Conservation (phyloP, 2,797 vertebrate genomes). For the Alosa sapidissima region DNA sequence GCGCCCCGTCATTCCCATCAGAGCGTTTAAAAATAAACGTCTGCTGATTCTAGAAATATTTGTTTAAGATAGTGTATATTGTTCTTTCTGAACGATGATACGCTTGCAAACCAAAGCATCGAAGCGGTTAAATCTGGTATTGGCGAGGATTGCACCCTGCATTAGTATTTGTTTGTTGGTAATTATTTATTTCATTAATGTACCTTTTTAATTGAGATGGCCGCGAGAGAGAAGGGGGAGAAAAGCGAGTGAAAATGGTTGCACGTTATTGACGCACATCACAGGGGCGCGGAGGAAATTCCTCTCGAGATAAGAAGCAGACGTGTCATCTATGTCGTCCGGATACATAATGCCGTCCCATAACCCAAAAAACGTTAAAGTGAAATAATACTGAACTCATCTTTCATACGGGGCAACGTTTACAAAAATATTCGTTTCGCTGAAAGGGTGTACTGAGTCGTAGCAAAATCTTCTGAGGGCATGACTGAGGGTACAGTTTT, state of each 20-base stretch:
- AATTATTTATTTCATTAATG: slow-evolving; percentile 81
- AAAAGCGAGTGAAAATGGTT: slow-evolving; percentile 80
- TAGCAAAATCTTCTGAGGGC: background rate
- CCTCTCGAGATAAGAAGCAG: slow-evolving; percentile 74
- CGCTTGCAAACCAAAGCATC: slow-evolving; percentile 44
- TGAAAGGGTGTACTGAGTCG: background rate
- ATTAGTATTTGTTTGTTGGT: slow-evolving; percentile 68
- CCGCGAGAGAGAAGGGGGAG: slow-evolving; percentile 76
- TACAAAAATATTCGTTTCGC: background rate
- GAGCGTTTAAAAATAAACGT: slow-evolving; percentile 20
- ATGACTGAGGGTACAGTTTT: background rate
- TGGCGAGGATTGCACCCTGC: slow-evolving; percentile 35
- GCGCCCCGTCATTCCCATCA: slow-evolving; percentile 30
- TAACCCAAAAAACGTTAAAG: slow-evolving; percentile 52
- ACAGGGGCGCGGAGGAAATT: slow-evolving; percentile 74
- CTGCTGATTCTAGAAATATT: slow-evolving; percentile 3
- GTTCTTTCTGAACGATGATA: slow-evolving; percentile 35
- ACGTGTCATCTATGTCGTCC: slow-evolving; percentile 74
- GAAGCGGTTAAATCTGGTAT: slow-evolving; percentile 53
- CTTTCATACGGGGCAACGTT: slow-evolving; percentile 3
- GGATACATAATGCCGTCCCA: slow-evolving; percentile 63
- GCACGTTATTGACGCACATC: slow-evolving; percentile 81
- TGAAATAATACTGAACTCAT: background rate
- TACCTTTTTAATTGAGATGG: slow-evolving; percentile 80
- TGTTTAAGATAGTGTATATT: slow-evolving; percentile 49